Evolutionary conservation across 2,113 vertebrate genomes (phyloP), one percentile per base, ranked within the genome.

Genomic region (Anas platyrhynchos): DNA sequence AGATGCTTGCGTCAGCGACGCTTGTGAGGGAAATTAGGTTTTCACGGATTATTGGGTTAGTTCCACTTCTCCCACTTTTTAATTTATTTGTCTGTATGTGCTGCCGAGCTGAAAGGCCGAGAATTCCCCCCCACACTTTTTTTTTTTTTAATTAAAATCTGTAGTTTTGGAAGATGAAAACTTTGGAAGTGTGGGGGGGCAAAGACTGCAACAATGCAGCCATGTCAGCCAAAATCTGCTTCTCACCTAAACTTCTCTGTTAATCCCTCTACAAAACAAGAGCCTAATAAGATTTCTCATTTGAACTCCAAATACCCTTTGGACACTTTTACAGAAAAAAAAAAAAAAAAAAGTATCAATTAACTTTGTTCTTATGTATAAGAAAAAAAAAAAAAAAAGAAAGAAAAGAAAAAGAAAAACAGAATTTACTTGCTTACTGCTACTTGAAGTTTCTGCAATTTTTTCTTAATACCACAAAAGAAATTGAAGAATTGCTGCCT

Each of bases 31-130:
- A 98, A 98, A 98, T 98, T 98, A 98, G 97, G 97, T 98, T 98
- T 98, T 98, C 98, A 98, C 97, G 97, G 98, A 98, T 98, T 98
- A 98, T 98, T 98, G 98, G 97, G 97, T 98, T 98, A 98, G 98
- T 98, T 98, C 98, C 98, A 98, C 98, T 98, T 98, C 98, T 98
- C 96, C 98, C 98, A 98, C 96, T 98, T 98, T 98, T 98, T 98
- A 98, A 98, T 98, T 98, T 98, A 98, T 98, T 98, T 98, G 98
- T 98, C 98, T 98, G 97, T 97, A 97, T 98, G 98, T 98, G 98
- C 98, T 97, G 94, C 95, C 86, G 94, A 98, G 97, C 97, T 97
- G 97, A 98, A 98, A 98, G 98, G 97, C 97, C 97, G 86, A 89
- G 93, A 97, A 95, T 94, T 94, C 15, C 8, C 0, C 27, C 77